These are phyloP conservation scores for pig (Sus scrofa) DNA, from an alignment of 2,113 vertebrate species.

Conservation along the genomic window DNA sequence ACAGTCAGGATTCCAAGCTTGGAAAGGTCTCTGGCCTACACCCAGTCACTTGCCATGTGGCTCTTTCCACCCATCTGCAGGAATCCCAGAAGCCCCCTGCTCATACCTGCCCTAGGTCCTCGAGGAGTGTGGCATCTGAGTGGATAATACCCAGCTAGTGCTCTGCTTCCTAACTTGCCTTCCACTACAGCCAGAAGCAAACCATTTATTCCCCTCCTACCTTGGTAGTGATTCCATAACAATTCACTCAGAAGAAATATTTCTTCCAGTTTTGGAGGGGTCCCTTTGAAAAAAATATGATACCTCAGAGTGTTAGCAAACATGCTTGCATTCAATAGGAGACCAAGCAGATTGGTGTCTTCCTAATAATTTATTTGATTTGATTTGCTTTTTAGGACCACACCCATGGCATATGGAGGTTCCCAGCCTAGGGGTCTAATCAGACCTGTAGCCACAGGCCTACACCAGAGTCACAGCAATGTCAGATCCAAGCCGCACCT, in stretches of 20 bases:
- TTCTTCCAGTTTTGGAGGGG: neutral
- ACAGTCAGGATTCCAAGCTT: neutral
- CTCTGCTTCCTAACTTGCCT: neutral
- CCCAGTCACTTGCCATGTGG: neutral
- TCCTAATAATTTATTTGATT: neutral
- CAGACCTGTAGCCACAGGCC: too few species aligned
- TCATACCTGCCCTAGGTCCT: neutral
- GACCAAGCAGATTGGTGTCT: neutral
- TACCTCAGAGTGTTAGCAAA: neutral
- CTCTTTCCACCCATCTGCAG: neutral
- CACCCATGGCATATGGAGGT: too few species aligned
- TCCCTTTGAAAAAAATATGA: conserved; percentile 4
- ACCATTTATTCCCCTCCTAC: neutral
- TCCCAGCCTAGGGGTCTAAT: too few species aligned
- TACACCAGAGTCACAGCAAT: too few species aligned
- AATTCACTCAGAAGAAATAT: neutral
- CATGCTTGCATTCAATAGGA: neutral
- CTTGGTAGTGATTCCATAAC: neutral
- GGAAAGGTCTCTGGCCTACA: neutral
- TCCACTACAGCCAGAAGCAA: neutral
- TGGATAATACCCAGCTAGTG: neutral
- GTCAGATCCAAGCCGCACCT: too few species aligned
- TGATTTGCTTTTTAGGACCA: too few species aligned
- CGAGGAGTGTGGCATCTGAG: neutral
- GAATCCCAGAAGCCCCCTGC: neutral